phyloP scores from a whole-genome alignment of 2,797 vertebrate species.

The Molothrus aeneus region DNA sequence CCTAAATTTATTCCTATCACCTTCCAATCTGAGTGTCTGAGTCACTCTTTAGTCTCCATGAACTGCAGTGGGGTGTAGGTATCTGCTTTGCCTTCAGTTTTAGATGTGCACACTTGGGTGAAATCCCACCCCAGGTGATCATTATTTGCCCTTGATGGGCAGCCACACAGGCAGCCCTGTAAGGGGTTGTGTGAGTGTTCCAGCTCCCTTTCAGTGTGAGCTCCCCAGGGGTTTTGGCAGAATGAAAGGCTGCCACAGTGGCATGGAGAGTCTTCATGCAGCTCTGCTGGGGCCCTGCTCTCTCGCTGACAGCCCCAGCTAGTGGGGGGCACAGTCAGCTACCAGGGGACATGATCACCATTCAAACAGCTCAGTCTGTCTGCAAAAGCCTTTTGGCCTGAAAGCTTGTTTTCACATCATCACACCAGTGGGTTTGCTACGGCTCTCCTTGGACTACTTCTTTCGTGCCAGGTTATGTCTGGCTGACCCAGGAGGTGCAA shows the following conservation, averaged over 20 bases:
- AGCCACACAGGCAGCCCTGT: not conserved
- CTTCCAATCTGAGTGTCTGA: not conserved
- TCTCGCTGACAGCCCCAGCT: not conserved
- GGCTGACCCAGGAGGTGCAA: not conserved
- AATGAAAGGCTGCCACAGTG: not conserved
- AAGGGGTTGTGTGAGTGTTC: fast-evolving
- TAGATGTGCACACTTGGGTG: not conserved
- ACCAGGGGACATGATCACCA: not conserved
- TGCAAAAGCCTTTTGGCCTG: not conserved
- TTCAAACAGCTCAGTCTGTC: not conserved
- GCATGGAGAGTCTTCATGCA: fast-evolving
- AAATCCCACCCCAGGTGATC: not conserved
- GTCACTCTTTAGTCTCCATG: not conserved
- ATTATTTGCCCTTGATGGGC: not conserved
- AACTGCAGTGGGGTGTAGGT: not conserved
- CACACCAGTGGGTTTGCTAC: not conserved
- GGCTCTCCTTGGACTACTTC: not conserved
- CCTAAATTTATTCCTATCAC: not conserved
- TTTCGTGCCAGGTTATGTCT: not conserved
- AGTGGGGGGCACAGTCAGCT: not conserved
- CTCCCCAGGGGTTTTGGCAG: not conserved
- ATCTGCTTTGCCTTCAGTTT: not conserved
- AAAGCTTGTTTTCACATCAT: not conserved
- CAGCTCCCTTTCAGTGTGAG: not conserved
- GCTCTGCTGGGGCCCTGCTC: not conserved